These are phyloP conservation scores for Microdon myrmicae DNA, from an alignment of 2,888 invertebrate species.

Conservation along the genomic window DNA sequence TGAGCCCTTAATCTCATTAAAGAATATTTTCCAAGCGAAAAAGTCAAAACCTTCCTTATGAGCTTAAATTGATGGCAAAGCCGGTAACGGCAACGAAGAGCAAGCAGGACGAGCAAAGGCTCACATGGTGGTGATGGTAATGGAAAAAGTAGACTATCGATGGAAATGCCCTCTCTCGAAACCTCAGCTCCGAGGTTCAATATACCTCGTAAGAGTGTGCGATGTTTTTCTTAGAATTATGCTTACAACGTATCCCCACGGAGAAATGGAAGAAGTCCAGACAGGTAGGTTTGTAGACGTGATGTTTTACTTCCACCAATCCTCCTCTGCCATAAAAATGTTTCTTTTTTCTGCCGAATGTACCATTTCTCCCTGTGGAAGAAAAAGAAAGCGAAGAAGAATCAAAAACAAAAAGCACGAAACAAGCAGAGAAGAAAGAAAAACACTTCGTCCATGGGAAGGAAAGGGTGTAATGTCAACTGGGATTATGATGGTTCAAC, in stretches of 20 bases:
- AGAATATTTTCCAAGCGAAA: conserved; percentile 32
- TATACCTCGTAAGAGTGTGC: conserved; percentile 15
- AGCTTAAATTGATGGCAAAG: conserved; percentile 27
- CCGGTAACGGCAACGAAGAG: background rate
- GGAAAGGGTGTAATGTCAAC: conserved; percentile 37
- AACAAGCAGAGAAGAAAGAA: conserved; percentile 18
- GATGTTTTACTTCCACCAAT: conserved; percentile 14
- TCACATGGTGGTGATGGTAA: background rate
- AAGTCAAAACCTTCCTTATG: conserved; percentile 38
- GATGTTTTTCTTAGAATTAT: conserved; percentile 19
- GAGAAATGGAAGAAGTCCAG: conserved; percentile 20
- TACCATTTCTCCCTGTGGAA: no score
- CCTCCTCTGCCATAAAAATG: conserved; percentile 27
- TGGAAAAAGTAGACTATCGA: conserved; percentile 10
- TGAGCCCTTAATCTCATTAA: conserved; percentile 46
- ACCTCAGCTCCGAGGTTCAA: conserved; percentile 30
- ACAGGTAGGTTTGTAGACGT: conserved; percentile 26
- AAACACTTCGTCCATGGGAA: conserved; percentile 7
- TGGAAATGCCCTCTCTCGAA: conserved; percentile 1
- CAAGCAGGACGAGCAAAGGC: conserved; percentile 3
- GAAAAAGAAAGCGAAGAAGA: conserved; percentile 7
- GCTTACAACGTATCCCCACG: conserved; percentile 11
- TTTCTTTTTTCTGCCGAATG: no score
- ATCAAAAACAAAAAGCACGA: conserved; percentile 1
- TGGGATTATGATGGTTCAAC: conserved; percentile 48